phyloP scores from a whole-genome alignment of 2,113 vertebrate species.

The Cynocephalus volans region DNA sequence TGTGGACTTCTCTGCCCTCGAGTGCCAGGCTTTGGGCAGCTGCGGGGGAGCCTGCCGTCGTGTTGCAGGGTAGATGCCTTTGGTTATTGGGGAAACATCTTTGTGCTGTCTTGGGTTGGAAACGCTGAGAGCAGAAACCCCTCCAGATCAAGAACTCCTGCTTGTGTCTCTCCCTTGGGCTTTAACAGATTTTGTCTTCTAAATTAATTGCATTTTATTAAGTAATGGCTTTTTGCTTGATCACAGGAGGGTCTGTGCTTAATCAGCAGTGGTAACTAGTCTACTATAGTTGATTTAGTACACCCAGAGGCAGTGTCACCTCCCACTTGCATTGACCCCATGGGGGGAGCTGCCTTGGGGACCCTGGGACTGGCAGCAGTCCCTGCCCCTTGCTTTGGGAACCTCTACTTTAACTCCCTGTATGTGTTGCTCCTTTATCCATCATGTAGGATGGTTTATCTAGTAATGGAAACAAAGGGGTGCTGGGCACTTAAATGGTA shows the following conservation, averaged over 20 bases:
- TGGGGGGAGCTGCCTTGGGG: not conserved
- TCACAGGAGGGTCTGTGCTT: constrained; percentile 14
- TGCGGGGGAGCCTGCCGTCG: fast-evolving
- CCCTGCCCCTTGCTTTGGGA: too few relatives aligned
- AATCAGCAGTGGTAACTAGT: not conserved
- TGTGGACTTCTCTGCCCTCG: not conserved
- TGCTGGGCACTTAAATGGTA: not conserved
- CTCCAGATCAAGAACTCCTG: not conserved
- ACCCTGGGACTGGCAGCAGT: not conserved
- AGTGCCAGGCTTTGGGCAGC: not conserved
- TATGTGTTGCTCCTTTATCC: not conserved
- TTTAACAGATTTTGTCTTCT: constrained; percentile 32
- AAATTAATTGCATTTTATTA: constrained; percentile 63
- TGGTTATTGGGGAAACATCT: fast-evolving
- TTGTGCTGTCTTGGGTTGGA: not conserved
- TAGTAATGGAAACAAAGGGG: not conserved
- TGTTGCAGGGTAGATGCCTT: not conserved
- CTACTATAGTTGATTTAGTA: not conserved
- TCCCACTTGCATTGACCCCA: fast-evolving
- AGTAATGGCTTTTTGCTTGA: constrained; percentile 56
- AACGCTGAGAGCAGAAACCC: not conserved
- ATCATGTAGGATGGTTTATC: not conserved
- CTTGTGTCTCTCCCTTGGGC: constrained; percentile 1
- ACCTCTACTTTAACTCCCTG: not conserved
- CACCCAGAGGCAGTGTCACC: not conserved